A percentile compares a stretch with the other conserved stretches of the same genome.
These are phyloP conservation scores for Gnathonemus echidnorhynchus DNA, from an alignment of 2,113 vertebrate genomes.

Conservation along the genomic window DNA sequence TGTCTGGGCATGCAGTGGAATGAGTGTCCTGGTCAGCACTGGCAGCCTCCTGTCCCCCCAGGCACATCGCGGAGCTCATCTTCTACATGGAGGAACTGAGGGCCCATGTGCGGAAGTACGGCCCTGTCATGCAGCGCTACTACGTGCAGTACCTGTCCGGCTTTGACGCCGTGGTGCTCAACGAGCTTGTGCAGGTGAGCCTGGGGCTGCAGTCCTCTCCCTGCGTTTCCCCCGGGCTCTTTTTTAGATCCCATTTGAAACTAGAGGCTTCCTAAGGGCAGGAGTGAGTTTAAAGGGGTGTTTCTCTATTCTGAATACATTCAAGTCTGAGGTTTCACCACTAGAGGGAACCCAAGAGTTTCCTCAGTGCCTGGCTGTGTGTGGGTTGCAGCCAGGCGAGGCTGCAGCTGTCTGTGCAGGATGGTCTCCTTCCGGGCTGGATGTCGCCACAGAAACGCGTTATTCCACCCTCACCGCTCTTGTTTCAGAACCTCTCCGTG, in stretches of 20 bases:
- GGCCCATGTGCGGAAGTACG: constrained; percentile 91
- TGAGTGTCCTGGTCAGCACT: neutral
- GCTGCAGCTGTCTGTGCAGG: neutral
- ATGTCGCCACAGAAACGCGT: neutral
- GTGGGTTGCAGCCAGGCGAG: neutral
- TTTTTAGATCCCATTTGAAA: neutral
- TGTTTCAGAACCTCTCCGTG: constrained; percentile 87
- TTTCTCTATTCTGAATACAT: neutral
- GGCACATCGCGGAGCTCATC: constrained; percentile 94
- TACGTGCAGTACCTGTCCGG: constrained; percentile 97
- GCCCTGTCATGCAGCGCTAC: constrained; percentile 95
- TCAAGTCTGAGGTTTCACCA: constrained; percentile 20
- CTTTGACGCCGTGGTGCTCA: constrained; percentile 95
- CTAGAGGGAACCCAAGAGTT: constrained; percentile 34
- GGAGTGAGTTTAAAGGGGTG: neutral
- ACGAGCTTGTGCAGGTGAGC: constrained; percentile 92
- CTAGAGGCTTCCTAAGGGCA: neutral
- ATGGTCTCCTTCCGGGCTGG: neutral
- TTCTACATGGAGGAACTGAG: constrained; percentile 99
- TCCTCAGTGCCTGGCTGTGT: neutral
- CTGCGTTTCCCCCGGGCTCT: neutral
- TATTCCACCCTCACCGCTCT: neutral
- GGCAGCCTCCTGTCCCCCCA: constrained; percentile 34
- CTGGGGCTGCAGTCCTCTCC: neutral
- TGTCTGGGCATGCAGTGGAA: neutral